A percentile compares a stretch with the other conserved stretches of the same genome.
Evolutionary conservation across 2,797 vertebrate genomes (phyloP).

Genomic region (Pseudochirops cupreus): DNA sequence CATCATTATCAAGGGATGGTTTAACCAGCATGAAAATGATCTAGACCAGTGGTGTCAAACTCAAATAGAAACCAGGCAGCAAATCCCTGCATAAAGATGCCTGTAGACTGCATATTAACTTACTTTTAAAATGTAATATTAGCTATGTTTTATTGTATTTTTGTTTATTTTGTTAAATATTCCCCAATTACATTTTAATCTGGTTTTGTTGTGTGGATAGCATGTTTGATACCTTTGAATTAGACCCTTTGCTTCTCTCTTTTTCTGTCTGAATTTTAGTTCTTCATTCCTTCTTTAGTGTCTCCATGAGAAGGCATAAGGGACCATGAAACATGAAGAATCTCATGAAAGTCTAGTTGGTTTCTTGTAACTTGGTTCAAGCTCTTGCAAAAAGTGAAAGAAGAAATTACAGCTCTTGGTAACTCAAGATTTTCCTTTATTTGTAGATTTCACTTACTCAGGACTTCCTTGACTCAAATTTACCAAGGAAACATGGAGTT

Average conservation of each 20-base stretch:
- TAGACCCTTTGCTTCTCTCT: not conserved
- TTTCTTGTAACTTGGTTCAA: constrained; percentile 21
- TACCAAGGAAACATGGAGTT: not conserved
- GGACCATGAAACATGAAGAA: not conserved
- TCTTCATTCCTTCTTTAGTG: constrained; percentile 61
- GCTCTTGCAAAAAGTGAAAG: fast-evolving
- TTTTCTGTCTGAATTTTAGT: not conserved
- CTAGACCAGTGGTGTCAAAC: not conserved
- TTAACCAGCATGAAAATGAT: constrained; percentile 31
- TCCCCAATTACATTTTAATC: not conserved
- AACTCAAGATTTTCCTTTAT: not conserved
- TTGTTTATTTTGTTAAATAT: not conserved
- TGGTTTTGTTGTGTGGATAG: not conserved
- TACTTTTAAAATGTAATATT: not conserved
- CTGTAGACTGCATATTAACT: not conserved
- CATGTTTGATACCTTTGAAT: not conserved
- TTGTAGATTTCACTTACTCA: not conserved
- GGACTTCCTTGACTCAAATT: not conserved
- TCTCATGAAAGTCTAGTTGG: not conserved
- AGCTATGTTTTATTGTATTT: not conserved
- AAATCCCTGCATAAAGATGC: not conserved
- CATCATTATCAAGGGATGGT: not conserved
- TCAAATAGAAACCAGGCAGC: not conserved
- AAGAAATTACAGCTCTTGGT: not conserved
- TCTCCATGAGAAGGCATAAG: constrained; percentile 21